phyloP scores from a whole-genome alignment of 2,797 vertebrate genomes.

The Emys orbicularis region DNA sequence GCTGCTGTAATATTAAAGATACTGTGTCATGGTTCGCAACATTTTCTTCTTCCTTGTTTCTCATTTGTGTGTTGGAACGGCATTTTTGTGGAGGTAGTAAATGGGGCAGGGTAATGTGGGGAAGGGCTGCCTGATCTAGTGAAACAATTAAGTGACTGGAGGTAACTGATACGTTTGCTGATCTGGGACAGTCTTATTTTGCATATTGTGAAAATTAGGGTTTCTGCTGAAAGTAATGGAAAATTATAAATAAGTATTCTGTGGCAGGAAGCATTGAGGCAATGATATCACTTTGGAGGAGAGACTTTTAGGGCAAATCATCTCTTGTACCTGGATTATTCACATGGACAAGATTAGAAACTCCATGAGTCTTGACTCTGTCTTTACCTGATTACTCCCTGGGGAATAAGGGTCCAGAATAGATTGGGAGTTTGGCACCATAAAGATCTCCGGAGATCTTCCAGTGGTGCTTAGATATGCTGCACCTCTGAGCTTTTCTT shows the following conservation, averaged over 20 bases:
- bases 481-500: neutral
- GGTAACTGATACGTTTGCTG: neutral
- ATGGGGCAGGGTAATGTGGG: neutral
- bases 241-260: neutral
- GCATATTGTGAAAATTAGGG: neutral
- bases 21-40: neutral
- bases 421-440: neutral
- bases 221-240: conserved; percentile 13
- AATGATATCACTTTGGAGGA: neutral
- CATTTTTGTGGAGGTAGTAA: neutral
- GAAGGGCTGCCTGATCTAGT: neutral
- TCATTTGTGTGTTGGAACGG: neutral
- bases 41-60: neutral
- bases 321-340: neutral
- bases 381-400: neutral
- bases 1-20: neutral
- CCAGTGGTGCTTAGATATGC: neutral
- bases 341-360: neutral
- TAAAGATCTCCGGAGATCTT: neutral
- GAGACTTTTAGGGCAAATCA: neutral
- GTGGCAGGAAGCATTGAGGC: neutral
- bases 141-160: neutral
- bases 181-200: neutral
- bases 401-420: neutral
- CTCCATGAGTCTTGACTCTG: neutral